These are phyloP conservation scores for Rhyacophila brunnea DNA, from an alignment of 1,140 invertebrate species.

Conservation along the genomic window DNA sequence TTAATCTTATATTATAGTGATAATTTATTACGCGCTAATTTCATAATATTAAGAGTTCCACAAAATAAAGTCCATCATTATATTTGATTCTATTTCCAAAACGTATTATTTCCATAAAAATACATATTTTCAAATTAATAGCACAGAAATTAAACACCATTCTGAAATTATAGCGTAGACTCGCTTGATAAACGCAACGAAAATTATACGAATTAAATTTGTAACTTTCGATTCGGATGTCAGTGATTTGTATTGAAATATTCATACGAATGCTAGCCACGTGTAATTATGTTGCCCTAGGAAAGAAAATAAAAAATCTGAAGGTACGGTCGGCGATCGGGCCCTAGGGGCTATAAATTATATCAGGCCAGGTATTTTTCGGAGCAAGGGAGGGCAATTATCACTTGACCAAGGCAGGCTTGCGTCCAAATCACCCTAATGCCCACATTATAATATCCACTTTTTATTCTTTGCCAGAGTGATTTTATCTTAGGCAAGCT, in stretches of 20 bases:
- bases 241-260: constrained; percentile 10
- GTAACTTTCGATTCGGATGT: not conserved
- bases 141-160: too few relatives aligned
- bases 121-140: too few relatives aligned
- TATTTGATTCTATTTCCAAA: too few relatives aligned
- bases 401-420: constrained; percentile 12
- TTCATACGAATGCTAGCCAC: constrained; percentile 11
- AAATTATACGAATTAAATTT: constrained; percentile 23
- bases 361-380: constrained; percentile 14
- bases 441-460: not conserved
- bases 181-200: not conserved
- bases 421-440: not conserved
- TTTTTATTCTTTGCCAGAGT: too few relatives aligned
- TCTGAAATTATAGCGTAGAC: too few relatives aligned
- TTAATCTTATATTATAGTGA: too few relatives aligned
- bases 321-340: not conserved
- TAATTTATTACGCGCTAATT: too few relatives aligned
- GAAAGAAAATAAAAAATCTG: constrained; percentile 3
- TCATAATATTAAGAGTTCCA: too few relatives aligned
- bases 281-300: constrained; percentile 6
- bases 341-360: constrained; percentile 19
- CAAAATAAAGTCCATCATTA: too few relatives aligned
- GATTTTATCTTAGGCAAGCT: too few relatives aligned
- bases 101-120: too few relatives aligned
- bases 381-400: constrained; percentile 13